These are phyloP conservation scores for Lasioglossum leucozonium DNA, from an alignment of 2,888 invertebrate species.

Conservation along the genomic window DNA sequence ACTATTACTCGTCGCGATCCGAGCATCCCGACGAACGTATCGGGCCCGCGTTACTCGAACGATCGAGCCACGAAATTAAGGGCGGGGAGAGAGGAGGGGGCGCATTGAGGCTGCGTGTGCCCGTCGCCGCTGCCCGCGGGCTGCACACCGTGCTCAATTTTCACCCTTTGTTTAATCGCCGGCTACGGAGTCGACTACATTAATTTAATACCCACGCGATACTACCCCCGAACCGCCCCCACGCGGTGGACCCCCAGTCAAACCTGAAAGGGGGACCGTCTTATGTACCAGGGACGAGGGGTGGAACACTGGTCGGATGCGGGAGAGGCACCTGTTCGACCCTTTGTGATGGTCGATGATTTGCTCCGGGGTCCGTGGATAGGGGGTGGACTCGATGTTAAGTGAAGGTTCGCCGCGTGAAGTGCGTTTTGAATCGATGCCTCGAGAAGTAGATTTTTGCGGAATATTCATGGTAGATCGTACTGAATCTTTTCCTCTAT, in stretches of 20 bases:
- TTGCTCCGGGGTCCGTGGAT: not conserved
- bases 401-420: not conserved
- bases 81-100: not conserved
- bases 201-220: conserved; percentile 78
- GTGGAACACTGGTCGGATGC: not conserved
- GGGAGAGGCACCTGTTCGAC: conserved; percentile 42
- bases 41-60: conserved; percentile 45
- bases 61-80: conserved; percentile 51
- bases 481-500: not conserved
- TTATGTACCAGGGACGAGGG: conserved; percentile 47
- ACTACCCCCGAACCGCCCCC: conserved; percentile 36
- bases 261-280: conserved; percentile 65
- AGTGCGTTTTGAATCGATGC: not conserved
- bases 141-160: conserved; percentile 78
- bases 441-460: not conserved
- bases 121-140: conserved; percentile 42
- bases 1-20: not conserved
- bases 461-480: not conserved
- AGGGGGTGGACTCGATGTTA: not conserved
- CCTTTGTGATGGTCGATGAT: conserved; percentile 13
- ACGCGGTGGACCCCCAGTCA: conserved; percentile 65
- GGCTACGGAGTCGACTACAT: conserved; percentile 81
- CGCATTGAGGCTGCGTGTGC: conserved; percentile 41
- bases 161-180: conserved; percentile 84
- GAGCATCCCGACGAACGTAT: conserved; percentile 10